phyloP scores from a whole-genome alignment of 1,140 invertebrate species.

The Globodera rostochiensis region DNA sequence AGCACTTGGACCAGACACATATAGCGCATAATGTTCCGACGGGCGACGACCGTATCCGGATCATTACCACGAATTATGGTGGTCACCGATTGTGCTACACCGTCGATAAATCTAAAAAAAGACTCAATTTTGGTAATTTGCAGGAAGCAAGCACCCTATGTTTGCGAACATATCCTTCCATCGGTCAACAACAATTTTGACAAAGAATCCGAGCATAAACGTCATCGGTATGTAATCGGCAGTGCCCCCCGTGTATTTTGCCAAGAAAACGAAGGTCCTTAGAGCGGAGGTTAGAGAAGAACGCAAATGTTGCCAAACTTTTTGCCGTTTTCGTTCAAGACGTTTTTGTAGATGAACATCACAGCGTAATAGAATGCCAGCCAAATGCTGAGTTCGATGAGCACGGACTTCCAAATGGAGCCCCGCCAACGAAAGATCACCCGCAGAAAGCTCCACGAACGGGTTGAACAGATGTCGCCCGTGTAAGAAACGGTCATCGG shows the following conservation, averaged over 20 bases:
- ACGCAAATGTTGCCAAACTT: slow-evolving; percentile 15
- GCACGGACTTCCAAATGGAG: slow-evolving; percentile 39
- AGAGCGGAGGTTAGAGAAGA: neutral
- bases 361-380: slow-evolving; percentile 25
- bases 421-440: slow-evolving; percentile 40
- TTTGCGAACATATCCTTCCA: slow-evolving; percentile 58
- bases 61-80: slow-evolving; percentile 67
- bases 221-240: slow-evolving; percentile 57
- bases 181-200: slow-evolving; percentile 54
- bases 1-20: slow-evolving; percentile 74
- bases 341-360: slow-evolving; percentile 20
- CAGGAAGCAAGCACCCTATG: slow-evolving; percentile 43
- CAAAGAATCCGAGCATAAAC: slow-evolving; percentile 63
- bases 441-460: slow-evolving; percentile 37
- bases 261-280: slow-evolving; percentile 53
- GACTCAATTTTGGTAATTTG: neutral
- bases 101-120: slow-evolving; percentile 6
- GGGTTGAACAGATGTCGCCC: slow-evolving; percentile 39
- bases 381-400: slow-evolving; percentile 42
- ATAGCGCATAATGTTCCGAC: slow-evolving; percentile 75
- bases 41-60: slow-evolving; percentile 81
- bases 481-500: slow-evolving; percentile 51
- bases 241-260: slow-evolving; percentile 46
- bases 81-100: slow-evolving; percentile 38
- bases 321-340: slow-evolving; percentile 24